Conservation (phyloP, 2,888 invertebrate species). For the Diarsia brunnea region DNA sequence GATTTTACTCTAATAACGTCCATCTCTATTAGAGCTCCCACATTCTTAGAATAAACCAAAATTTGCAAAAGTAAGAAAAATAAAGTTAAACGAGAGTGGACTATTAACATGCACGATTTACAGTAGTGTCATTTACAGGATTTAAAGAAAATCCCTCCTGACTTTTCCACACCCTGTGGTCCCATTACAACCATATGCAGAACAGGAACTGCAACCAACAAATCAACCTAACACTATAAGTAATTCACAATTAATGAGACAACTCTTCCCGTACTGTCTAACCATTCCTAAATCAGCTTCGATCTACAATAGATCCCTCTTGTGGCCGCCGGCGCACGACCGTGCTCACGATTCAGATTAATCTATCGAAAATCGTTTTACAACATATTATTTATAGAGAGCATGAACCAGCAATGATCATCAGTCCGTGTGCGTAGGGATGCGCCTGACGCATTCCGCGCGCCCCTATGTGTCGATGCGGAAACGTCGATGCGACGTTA, state of each 20-base stretch:
- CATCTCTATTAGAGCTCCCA: not conserved
- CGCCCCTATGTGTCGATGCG: conserved; percentile 78
- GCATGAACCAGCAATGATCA: conserved; percentile 90
- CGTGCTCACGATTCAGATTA: conserved; percentile 90
- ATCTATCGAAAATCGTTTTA: conserved; percentile 91
- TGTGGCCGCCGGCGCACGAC: conserved; percentile 89
- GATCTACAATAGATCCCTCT: conserved; percentile 90
- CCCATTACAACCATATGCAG: not conserved
- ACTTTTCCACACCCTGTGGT: not conserved
- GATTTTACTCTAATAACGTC: not conserved
- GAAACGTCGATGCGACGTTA: conserved; percentile 73
- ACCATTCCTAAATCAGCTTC: conserved; percentile 78
- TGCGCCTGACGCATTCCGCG: conserved; percentile 77
- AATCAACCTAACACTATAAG: conserved; percentile 53
- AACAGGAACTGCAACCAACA: conserved; percentile 16
- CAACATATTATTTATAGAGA: conserved; percentile 91
- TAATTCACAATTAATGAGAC: conserved; percentile 66
- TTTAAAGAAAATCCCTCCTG: not conserved
- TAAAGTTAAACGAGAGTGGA: not conserved
- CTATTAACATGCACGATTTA: not conserved
- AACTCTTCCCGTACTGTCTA: conserved; percentile 74
- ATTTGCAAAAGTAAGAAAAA: not conserved
- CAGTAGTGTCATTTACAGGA: not conserved
- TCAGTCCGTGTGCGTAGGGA: conserved; percentile 89
- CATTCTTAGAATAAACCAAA: not conserved